Percentiles rank a stretch among this genome's conserved stretches.
Conservation (phyloP, 2,797 vertebrate species). For the Limosa lapponica region DNA sequence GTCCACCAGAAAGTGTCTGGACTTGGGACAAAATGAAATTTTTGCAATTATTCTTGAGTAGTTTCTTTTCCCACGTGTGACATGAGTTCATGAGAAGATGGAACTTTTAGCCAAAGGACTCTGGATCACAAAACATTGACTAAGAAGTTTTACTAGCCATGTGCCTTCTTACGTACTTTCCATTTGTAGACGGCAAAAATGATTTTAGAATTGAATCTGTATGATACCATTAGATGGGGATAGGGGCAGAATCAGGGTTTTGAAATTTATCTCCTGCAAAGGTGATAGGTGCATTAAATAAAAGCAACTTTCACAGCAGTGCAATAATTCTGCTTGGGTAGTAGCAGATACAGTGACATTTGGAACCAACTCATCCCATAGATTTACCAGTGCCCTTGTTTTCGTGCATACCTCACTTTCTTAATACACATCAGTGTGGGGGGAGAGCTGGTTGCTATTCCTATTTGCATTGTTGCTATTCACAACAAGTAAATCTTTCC, state of each 20-base stretch:
- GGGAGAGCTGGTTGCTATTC: neutral
- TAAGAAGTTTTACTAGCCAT: neutral
- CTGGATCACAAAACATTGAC: neutral
- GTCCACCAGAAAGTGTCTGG: neutral
- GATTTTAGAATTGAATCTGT: neutral
- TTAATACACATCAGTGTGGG: neutral
- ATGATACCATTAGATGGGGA: neutral
- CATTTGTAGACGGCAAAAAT: neutral
- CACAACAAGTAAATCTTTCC: conserved; percentile 46
- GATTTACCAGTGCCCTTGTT: neutral
- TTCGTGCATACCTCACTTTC: neutral
- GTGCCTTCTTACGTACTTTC: neutral
- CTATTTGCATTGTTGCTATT: conserved; percentile 22
- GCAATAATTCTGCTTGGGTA: neutral
- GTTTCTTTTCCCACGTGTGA: neutral
- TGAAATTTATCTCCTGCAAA: neutral
- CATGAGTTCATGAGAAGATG: fast-evolving
- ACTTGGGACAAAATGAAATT: neutral
- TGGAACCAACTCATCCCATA: neutral
- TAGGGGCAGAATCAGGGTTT: neutral
- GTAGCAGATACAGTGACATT: neutral
- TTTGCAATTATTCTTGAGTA: neutral
- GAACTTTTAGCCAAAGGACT: neutral
- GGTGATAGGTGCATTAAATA: neutral
- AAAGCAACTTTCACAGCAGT: neutral